Percentiles rank a stretch among this genome's conserved stretches.
Evolutionary conservation across 1,140 invertebrate genomes (phyloP).

Genomic region (Myzus persicae): DNA sequence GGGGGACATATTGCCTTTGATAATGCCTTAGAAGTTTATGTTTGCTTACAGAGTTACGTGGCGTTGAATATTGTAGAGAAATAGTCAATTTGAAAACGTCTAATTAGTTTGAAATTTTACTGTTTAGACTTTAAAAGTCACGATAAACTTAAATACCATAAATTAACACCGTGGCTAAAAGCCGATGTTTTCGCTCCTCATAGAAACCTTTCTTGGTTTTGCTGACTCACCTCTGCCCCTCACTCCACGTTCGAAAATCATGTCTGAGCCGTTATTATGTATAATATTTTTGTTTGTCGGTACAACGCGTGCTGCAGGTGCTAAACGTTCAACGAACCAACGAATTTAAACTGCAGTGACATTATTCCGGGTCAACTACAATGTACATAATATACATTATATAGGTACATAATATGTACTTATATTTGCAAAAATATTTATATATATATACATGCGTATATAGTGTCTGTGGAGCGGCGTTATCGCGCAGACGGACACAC

Average conservation of each 20-base stretch:
- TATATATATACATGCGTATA: background rate
- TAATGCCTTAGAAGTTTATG: background rate
- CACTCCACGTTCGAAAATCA: background rate
- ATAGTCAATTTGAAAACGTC: background rate
- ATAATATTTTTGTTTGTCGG: too few relatives aligned
- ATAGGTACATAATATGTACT: background rate
- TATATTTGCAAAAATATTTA: background rate
- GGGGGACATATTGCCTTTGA: background rate
- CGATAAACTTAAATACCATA: background rate
- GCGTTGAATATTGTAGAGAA: background rate
- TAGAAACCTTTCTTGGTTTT: background rate
- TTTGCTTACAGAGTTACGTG: background rate
- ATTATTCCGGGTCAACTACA: background rate
- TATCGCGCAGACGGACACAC: conserved; percentile 28
- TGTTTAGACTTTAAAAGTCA: background rate
- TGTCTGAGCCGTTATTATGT: background rate
- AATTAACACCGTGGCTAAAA: background rate
- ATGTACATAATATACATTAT: background rate
- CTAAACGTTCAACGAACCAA: background rate
- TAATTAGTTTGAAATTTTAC: background rate
- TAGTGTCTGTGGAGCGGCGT: background rate
- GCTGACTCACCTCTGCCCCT: background rate
- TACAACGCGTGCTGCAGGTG: too few relatives aligned
- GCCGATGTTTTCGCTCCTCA: background rate
- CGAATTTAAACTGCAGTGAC: background rate